Percentiles rank a stretch among this genome's conserved stretches.
These are phyloP conservation scores for Agriopis aurantiaria DNA, from an alignment of 2,888 invertebrate genomes.

Conservation along the genomic window DNA sequence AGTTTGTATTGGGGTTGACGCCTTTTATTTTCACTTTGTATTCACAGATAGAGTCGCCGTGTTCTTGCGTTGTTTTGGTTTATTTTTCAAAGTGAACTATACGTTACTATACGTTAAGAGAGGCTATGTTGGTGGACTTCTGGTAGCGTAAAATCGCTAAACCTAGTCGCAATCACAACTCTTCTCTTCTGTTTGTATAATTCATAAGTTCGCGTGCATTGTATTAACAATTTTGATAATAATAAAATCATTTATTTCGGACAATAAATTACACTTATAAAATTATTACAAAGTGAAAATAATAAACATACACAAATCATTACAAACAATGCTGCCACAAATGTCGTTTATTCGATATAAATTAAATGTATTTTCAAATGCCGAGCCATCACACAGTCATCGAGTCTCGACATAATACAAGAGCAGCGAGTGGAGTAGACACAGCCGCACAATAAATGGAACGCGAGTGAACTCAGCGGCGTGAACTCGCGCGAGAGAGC, in stretches of 20 bases:
- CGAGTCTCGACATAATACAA: background rate
- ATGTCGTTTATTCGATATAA: background rate
- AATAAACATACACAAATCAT: too few species aligned
- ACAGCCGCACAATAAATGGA: background rate
- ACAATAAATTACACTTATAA: too few species aligned
- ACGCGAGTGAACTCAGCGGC: background rate
- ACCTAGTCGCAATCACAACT: too few species aligned
- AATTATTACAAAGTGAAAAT: too few species aligned
- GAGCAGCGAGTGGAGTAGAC: background rate
- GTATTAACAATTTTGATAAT: too few species aligned
- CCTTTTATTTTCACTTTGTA: slow-evolving; percentile 11
- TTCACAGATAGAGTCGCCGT: background rate
- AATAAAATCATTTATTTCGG: too few species aligned
- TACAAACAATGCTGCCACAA: too few species aligned
- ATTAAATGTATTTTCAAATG: background rate
- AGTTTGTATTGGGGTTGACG: background rate
- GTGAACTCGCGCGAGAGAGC: background rate
- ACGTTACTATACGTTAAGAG: background rate
- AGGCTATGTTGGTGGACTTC: too few species aligned
- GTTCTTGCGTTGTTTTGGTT: background rate
- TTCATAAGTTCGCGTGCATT: too few species aligned
- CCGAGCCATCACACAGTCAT: background rate
- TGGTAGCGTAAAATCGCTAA: too few species aligned
- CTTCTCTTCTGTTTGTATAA: too few species aligned
- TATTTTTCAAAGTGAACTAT: background rate